Evolutionary conservation across 2,797 vertebrate species (phyloP).

Genomic region (Sarcoramphus papa): DNA sequence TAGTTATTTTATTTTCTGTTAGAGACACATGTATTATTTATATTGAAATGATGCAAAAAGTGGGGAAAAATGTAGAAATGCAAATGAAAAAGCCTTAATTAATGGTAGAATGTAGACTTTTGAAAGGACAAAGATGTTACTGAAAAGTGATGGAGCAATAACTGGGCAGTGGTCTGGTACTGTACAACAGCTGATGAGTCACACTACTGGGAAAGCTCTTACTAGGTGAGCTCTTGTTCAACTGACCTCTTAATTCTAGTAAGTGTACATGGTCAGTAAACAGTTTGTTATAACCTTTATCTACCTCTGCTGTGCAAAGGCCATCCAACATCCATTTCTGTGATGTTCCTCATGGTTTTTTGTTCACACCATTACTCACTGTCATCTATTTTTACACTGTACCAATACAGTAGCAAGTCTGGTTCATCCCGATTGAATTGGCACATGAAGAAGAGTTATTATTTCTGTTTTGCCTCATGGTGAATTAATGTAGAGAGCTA

Average conservation of each 20-base stretch:
- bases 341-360: slow-evolving; percentile 26
- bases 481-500: slow-evolving; percentile 28
- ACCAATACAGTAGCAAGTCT: slow-evolving; percentile 6
- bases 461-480: slow-evolving; percentile 32
- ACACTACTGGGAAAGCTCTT: slow-evolving; percentile 53
- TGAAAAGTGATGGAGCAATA: slow-evolving; percentile 54
- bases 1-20: slow-evolving; percentile 49
- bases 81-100: slow-evolving; percentile 51
- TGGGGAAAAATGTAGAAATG: slow-evolving; percentile 46
- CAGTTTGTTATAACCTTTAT: slow-evolving; percentile 69
- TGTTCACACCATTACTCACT: neutral
- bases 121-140: neutral
- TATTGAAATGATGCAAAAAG: slow-evolving; percentile 24
- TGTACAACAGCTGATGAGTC: slow-evolving; percentile 11
- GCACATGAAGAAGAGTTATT: slow-evolving; percentile 20
- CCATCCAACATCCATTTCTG: slow-evolving; percentile 44
- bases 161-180: slow-evolving; percentile 46
- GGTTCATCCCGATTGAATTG: slow-evolving; percentile 9
- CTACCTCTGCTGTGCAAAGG: slow-evolving; percentile 69
- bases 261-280: slow-evolving; percentile 64
- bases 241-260: slow-evolving; percentile 52
- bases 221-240: slow-evolving; percentile 65
- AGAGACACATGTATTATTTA: slow-evolving; percentile 12
- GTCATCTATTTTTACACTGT: slow-evolving; percentile 25
- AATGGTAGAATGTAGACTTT: slow-evolving; percentile 53